Percentiles rank a stretch among this genome's conserved stretches.
Conservation (phyloP, 1,140 invertebrate species). For the Coenobita brevimanus region DNA sequence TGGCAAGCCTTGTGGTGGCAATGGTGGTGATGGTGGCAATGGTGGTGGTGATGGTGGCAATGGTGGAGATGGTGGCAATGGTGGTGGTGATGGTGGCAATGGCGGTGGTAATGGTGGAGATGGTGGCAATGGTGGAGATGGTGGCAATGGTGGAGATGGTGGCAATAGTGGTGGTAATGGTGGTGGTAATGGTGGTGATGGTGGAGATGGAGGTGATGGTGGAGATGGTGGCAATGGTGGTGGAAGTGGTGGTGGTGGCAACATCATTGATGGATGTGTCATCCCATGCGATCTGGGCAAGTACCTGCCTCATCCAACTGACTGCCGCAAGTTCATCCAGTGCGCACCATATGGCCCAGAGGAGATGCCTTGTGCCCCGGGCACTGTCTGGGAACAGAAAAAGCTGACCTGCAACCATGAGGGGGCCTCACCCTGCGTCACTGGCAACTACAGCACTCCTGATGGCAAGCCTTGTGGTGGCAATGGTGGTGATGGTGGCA, state of each 20-base stretch:
- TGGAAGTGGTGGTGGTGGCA: conserved; percentile 22
- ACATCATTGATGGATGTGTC: conserved; percentile 44
- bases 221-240: neutral
- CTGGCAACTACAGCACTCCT: neutral
- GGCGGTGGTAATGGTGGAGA: conserved; percentile 28
- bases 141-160: neutral
- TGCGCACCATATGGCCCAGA: conserved; percentile 49
- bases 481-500: neutral
- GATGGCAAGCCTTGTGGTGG: conserved; percentile 28
- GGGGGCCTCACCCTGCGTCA: too few relatives aligned
- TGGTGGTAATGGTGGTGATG: conserved; percentile 21
- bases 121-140: neutral
- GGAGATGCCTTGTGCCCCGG: neutral
- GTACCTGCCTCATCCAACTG: conserved; percentile 47
- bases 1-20: neutral
- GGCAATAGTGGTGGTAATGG: neutral
- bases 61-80: neutral
- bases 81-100: conserved; percentile 12
- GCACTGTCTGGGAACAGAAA: too few relatives aligned
- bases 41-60: neutral
- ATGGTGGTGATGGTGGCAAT: neutral
- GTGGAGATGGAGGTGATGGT: conserved; percentile 20
- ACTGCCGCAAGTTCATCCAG: conserved; percentile 59
- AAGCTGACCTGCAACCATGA: too few relatives aligned
- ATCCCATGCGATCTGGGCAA: conserved; percentile 37